Evolutionary conservation across 2,113 vertebrate genomes (phyloP).

Genomic region (Dendropsophus ebraccatus): DNA sequence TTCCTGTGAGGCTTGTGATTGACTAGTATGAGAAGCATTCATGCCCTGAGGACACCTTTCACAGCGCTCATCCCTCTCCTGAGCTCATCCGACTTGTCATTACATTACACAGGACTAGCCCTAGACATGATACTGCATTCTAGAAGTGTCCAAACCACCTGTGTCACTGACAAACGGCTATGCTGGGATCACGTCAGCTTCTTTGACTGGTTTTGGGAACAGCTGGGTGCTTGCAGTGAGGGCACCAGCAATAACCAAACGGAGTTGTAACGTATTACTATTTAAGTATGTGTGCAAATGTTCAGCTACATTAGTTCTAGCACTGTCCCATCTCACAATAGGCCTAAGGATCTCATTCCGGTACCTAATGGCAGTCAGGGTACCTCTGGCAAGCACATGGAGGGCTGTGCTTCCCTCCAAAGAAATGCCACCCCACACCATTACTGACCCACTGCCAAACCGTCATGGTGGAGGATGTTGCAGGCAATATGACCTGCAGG

Average conservation of each 20-base stretch:
- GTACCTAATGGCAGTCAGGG: no score
- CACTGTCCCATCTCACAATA: no score
- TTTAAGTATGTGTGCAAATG: no score
- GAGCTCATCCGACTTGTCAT: conserved; percentile 22
- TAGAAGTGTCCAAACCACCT: background rate
- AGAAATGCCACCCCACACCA: no score
- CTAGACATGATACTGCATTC: conserved; percentile 37
- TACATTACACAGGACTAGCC: conserved; percentile 10
- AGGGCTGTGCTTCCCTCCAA: no score
- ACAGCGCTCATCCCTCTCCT: conserved; percentile 31
- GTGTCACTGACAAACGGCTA: background rate
- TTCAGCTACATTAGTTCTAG: no score
- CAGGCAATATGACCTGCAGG: no score
- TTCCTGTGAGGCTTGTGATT: conserved; percentile 55
- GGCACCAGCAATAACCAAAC: no score
- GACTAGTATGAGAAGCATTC: conserved; percentile 51
- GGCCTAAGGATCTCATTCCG: no score
- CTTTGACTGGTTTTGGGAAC: background rate
- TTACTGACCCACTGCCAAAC: no score
- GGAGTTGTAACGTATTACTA: background rate
- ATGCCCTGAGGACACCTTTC: conserved; percentile 29
- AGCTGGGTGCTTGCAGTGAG: background rate
- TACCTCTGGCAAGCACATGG: no score
- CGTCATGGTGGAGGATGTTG: no score
- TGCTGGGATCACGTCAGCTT: background rate